These are phyloP conservation scores for Vicugna pacos DNA, from an alignment of 2,113 vertebrate genomes.

Conservation along the genomic window DNA sequence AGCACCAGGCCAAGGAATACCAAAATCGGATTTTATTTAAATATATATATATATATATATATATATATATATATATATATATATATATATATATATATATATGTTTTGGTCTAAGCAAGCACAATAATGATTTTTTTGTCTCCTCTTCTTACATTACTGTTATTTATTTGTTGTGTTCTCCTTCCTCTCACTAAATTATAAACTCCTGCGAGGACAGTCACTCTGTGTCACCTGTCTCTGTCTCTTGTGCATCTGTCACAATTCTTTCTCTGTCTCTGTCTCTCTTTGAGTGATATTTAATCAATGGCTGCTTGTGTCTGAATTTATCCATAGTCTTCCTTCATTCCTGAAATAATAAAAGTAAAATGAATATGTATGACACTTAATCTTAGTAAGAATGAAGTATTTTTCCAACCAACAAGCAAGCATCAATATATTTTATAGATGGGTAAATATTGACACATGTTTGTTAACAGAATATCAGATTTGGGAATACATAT, in stretches of 20 bases:
- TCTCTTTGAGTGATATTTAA: not conserved
- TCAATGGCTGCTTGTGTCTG: not conserved
- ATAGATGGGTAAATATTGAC: not conserved
- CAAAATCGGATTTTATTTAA: not conserved
- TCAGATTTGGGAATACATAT: not conserved
- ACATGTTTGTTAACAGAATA: not conserved
- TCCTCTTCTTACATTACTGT: not conserved
- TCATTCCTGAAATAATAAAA: constrained; percentile 29
- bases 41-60: not conserved
- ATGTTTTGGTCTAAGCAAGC: not conserved
- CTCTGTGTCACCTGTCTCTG: not conserved
- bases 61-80: no score
- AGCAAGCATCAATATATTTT: not conserved
- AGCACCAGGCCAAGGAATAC: not conserved
- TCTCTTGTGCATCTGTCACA: not conserved
- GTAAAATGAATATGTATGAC: not conserved
- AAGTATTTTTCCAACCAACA: not conserved
- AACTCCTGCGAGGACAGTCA: not conserved
- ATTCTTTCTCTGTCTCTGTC: not conserved
- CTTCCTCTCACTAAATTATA: not conserved
- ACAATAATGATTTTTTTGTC: not conserved
- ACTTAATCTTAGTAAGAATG: not conserved
- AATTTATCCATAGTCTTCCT: not conserved
- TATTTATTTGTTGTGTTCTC: constrained; percentile 8
- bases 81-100: not conserved